phyloP scores from a whole-genome alignment of 2,797 vertebrate genomes.

The Gymnothorax javanicus region DNA sequence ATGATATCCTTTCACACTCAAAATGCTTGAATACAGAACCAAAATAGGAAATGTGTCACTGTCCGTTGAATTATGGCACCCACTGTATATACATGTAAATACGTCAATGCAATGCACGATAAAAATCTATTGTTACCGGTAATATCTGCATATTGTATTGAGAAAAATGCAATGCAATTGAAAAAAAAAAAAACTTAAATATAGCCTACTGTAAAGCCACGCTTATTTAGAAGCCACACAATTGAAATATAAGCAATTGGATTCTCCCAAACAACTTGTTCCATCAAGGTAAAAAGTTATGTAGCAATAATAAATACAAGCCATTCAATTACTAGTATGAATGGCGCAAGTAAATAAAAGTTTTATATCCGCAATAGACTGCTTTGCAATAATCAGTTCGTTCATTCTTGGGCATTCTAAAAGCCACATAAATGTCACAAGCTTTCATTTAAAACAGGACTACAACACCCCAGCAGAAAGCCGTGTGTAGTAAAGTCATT shows the following conservation, averaged over 20 bases:
- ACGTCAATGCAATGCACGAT: not conserved
- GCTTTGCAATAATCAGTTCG: not conserved
- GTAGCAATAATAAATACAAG: constrained; percentile 8
- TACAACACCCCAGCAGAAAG: not conserved
- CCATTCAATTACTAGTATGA: constrained; percentile 7
- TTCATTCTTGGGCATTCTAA: not conserved
- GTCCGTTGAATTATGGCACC: too few species aligned
- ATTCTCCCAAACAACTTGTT: not conserved
- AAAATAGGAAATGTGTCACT: too few species aligned
- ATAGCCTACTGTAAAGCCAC: not conserved
- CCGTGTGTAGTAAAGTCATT: not conserved
- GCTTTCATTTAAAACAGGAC: not conserved
- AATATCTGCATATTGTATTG: not conserved
- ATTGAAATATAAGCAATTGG: not conserved
- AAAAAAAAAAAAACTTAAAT: not conserved
- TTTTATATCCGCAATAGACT: not conserved
- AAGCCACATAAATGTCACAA: constrained; percentile 5
- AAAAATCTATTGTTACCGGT: not conserved
- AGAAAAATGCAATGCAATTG: not conserved
- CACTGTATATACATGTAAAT: not conserved
- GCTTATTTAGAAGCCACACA: not conserved
- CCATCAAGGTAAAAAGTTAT: not conserved
- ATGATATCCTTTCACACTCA: too few species aligned
- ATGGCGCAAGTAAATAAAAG: not conserved
- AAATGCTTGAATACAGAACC: too few species aligned